phyloP scores from a whole-genome alignment of 1,140 invertebrate genomes.

The Cephus cinctus region DNA sequence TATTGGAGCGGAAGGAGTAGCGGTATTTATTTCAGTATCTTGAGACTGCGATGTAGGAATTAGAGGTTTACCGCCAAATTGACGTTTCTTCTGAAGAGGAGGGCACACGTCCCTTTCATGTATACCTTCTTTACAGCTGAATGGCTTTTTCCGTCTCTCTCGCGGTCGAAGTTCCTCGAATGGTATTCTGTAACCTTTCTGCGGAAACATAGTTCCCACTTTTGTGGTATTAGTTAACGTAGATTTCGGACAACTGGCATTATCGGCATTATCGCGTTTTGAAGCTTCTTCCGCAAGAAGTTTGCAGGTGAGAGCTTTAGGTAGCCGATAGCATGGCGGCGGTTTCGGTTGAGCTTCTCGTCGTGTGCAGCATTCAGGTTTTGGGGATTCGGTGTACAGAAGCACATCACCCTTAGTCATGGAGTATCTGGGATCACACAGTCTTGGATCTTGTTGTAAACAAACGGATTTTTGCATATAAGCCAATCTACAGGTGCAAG shows the following conservation, averaged over 20 bases:
- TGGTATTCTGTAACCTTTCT: conserved; percentile 2
- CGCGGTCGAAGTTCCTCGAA: conserved; percentile 21
- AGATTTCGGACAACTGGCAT: not conserved
- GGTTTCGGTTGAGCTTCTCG: conserved; percentile 19
- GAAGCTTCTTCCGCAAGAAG: not conserved
- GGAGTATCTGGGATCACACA: conserved; percentile 15
- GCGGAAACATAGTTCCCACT: too few species aligned
- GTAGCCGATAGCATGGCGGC: conserved; percentile 13
- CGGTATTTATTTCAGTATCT: too few species aligned
- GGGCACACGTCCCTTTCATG: conserved; percentile 1
- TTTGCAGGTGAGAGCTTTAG: conserved; percentile 14
- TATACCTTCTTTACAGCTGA: conserved; percentile 16
- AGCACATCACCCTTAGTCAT: conserved; percentile 12
- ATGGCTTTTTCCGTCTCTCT: not conserved
- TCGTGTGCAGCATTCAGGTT: not conserved
- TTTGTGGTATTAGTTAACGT: too few species aligned
- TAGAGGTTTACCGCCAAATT: not conserved
- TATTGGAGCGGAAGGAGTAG: not conserved
- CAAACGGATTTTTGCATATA: not conserved
- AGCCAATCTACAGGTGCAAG: conserved; percentile 1
- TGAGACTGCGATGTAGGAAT: too few species aligned
- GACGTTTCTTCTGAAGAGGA: not conserved
- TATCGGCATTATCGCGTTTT: not conserved
- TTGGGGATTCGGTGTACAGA: conserved; percentile 16
- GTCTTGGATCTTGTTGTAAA: not conserved